Base-by-base conservation (phyloP, 2,113 vertebrate species). In the Gulo gulo region DNA sequence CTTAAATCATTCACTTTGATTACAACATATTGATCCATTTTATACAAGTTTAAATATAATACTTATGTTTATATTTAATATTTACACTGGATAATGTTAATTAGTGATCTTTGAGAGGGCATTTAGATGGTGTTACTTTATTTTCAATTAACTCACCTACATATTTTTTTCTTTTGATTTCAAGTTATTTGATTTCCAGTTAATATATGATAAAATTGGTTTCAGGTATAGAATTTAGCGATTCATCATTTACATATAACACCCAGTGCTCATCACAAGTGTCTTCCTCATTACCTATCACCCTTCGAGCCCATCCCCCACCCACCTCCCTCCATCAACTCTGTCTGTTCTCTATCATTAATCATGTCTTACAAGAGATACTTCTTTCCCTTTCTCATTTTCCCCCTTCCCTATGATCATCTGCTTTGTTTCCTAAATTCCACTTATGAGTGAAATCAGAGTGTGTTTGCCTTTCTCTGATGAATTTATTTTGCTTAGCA, bases 11-110 rank as follows among this genome's bases (percentile, higher is more conserved):
- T 91, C 36, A 79, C 36, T 93, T 84, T 85, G 45, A 80, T 80
- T 69, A 14, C 6, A 81, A 13, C 5, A 61, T 24, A 12, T 92
- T 91, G 31, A 76, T 50, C 1, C 24, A 52, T 78, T 71, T 97
- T 79, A 95, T 80, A 65, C 91, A 94, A 76, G 10, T 71, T 79
- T 94, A 23, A 88, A 69, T 42, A 12, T 24, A 85, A 92, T 87
- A 69, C 42, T 63, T 67, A 47, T 79, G 29, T 63, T 95, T 90
- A 65, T 78, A 47, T 83, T 90, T 91, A 90, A 39, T 67, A 57
- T 65, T 69, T 88, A 85, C 12, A 92, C 55, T 74, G 8, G 34
- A 52, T 92, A 79, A 69, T 31, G 2, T 63, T 83, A 26, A 78
- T 39, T 69, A 20, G 14, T 90, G 80, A 71, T 73, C 15, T 80